Evolutionary conservation across 1,140 invertebrate species (phyloP), one percentile per base, ranked within the genome.

Genomic region (Formica exsecta): DNA sequence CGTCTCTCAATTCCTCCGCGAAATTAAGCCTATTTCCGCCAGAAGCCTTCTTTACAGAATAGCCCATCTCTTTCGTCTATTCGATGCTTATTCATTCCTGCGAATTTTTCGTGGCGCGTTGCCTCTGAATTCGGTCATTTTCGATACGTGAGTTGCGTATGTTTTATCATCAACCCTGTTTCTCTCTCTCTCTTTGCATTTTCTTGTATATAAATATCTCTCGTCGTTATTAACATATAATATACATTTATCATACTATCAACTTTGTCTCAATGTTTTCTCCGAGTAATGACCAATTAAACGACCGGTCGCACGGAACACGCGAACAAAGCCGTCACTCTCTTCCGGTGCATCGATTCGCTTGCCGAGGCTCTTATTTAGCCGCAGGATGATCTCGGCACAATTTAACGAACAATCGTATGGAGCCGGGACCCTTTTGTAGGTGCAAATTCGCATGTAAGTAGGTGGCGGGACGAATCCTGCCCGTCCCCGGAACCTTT

Each of bases 391-490:
- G 64, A 41, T 81, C 51, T 32, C 77, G 65, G 54, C 25, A 54
- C 38, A 79, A 41, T 81, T 64, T 61, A 44, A 81, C 59, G 73
- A 51, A 75, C n/a, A 68, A 19, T 77, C 11, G 70, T 19, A 16
- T 41, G 1, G 32, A 81, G 29, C 54, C 54, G 48, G 62, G 51
- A 48, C 22, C 38, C 90, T 83, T 87, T 90, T 91, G 85, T 89
- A 91, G 85, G 92, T 87, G 89, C 89, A 92, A 92, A 92, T 92
- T 92, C 92, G 89, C 84, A 91, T 91, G 91, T 92, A 92, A 92
- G 91, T 89, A 91, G 87, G 79, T 90, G 86, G 64, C 65, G 22
- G 81, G 68, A 87, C 22, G 62, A 61, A 85, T 68, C 41, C 59
- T 44, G 32, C n/a, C 38, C 38, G 51, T 71, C 75, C 76, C 57